A percentile compares a stretch with the other conserved stretches of the same genome.
Conservation (phyloP, 2,113 vertebrate genomes). For the Myrmecobius fasciatus region DNA sequence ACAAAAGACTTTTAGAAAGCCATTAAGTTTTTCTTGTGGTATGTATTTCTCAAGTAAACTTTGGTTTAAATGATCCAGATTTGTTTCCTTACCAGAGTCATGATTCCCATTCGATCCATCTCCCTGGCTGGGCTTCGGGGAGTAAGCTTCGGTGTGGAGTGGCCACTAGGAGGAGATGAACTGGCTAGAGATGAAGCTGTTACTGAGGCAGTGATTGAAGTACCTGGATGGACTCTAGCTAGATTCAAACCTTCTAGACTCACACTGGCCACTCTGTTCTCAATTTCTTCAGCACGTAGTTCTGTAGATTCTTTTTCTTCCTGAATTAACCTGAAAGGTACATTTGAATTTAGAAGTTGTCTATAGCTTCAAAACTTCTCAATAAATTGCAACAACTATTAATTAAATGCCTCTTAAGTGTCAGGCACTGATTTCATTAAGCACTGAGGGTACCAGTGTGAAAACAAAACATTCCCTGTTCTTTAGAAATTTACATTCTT, state of each 20-base stretch:
- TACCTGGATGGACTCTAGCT: conserved; percentile 92
- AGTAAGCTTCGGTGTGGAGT: conserved; percentile 97
- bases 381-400: background rate
- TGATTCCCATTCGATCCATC: conserved; percentile 98
- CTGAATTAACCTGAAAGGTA: conserved; percentile 91
- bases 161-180: conserved; percentile 98
- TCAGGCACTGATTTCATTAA: background rate
- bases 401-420: background rate
- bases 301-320: conserved; percentile 99
- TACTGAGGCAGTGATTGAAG: conserved; percentile 96
- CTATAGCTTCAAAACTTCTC: background rate
- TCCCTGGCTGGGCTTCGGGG: conserved; percentile 95
- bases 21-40: background rate
- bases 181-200: conserved; percentile 97
- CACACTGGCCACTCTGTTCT: conserved; percentile 97
- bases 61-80: background rate
- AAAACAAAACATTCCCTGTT: background rate
- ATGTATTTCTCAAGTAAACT: background rate
- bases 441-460: background rate
- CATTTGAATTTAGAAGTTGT: conserved; percentile 36
- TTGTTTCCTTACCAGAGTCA: conserved; percentile 92
- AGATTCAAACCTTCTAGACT: conserved; percentile 97
- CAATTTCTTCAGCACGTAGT: conserved; percentile 97
- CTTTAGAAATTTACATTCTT: background rate
- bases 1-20: conserved; percentile 28